These are phyloP conservation scores for Dorcus parallelipipedus DNA, from an alignment of 2,888 invertebrate species.

Conservation along the genomic window DNA sequence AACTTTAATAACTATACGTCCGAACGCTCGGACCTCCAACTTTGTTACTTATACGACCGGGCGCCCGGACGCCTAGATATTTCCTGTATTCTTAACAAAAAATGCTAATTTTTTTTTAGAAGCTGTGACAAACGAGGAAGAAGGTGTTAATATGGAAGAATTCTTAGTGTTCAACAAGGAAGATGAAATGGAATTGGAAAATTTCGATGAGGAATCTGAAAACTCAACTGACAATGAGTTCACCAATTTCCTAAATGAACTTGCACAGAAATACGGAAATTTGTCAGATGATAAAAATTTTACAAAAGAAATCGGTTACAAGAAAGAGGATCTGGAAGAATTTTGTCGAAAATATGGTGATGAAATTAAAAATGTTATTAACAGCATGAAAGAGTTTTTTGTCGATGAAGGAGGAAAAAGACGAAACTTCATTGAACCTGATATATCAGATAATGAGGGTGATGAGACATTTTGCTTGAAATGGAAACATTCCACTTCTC, in stretches of 20 bases:
- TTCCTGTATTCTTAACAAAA: too few species aligned
- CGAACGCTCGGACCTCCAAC: too few species aligned
- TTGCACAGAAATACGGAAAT: constrained; percentile 26
- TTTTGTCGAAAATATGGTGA: constrained; percentile 27
- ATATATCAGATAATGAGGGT: constrained; percentile 33
- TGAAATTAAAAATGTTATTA: constrained; percentile 26
- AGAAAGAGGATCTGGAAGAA: constrained; percentile 20
- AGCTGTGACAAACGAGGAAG: constrained; percentile 53
- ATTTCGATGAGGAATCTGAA: constrained; percentile 35
- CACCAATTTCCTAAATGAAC: constrained; percentile 22
- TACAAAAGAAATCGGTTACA: not conserved
- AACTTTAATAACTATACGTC: too few species aligned
- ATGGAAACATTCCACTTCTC: constrained; percentile 1
- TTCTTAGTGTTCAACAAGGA: constrained; percentile 55
- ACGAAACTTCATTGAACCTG: constrained; percentile 33
- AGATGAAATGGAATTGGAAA: constrained; percentile 37
- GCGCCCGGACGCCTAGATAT: too few species aligned
- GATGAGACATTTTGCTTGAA: constrained; percentile 4
- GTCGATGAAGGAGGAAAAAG: constrained; percentile 15
- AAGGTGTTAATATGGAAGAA: constrained; percentile 61
- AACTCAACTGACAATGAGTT: constrained; percentile 38
- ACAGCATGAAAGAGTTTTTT: constrained; percentile 21
- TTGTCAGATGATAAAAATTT: constrained; percentile 18
- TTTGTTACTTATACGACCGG: too few species aligned
- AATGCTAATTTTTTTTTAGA: not conserved